These are phyloP conservation scores for Prenolepis imparis DNA, from an alignment of 2,888 invertebrate species.

Conservation along the genomic window DNA sequence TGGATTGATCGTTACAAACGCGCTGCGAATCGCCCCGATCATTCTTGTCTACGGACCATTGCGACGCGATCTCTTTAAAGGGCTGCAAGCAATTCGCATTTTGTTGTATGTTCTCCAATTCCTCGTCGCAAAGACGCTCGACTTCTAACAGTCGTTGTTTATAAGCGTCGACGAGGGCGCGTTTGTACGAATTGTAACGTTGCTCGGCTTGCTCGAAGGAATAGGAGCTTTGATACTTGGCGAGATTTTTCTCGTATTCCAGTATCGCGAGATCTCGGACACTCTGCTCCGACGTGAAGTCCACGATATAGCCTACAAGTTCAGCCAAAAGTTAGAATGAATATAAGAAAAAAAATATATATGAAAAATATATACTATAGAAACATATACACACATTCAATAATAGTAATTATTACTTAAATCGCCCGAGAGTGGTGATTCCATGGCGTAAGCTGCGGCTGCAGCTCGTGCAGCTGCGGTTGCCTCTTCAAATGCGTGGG, in stretches of 20 bases:
- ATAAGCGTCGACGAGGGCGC: slow-evolving; percentile 84
- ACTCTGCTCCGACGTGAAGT: slow-evolving; percentile 72
- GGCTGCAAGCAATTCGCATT: slow-evolving; percentile 84
- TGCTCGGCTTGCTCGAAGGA: slow-evolving; percentile 81
- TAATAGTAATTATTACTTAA: slow-evolving; percentile 63
- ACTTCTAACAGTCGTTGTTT: slow-evolving; percentile 84
- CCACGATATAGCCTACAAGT: slow-evolving; percentile 65
- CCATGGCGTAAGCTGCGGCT: slow-evolving; percentile 77
- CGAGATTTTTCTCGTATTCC: slow-evolving; percentile 81
- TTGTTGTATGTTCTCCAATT: slow-evolving; percentile 84
- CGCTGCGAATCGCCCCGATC: slow-evolving; percentile 68
- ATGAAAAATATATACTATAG: background rate
- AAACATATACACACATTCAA: background rate
- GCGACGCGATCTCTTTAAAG: slow-evolving; percentile 83
- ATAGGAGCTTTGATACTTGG: slow-evolving; percentile 81
- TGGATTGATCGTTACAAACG: slow-evolving; percentile 24
- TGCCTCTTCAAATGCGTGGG: slow-evolving; percentile 76
- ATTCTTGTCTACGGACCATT: slow-evolving; percentile 80
- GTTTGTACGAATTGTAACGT: slow-evolving; percentile 81
- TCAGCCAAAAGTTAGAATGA: background rate
- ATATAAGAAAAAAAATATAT: background rate
- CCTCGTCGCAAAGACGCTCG: slow-evolving; percentile 86
- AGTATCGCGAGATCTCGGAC: slow-evolving; percentile 75
- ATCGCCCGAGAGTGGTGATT: slow-evolving; percentile 76
- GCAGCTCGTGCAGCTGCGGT: slow-evolving; percentile 79